Percentiles rank a stretch among this genome's conserved stretches.
phyloP scores from a whole-genome alignment of 1,140 invertebrate species.

The Papilio polytes region DNA sequence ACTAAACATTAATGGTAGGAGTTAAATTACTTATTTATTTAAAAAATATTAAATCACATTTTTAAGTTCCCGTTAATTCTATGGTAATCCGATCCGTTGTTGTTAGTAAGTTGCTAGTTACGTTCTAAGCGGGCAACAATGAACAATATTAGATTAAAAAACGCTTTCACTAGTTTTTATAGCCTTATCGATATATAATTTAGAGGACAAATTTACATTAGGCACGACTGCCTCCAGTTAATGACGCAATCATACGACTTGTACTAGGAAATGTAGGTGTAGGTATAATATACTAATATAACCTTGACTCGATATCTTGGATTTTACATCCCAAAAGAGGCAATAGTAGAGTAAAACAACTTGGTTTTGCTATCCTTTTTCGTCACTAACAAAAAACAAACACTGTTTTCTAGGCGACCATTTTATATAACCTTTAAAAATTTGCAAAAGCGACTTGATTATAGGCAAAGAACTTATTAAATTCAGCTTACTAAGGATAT shows the following conservation, averaged over 20 bases:
- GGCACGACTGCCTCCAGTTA: neutral
- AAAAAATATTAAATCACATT: too few species aligned
- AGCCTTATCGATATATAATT: neutral
- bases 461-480: too few species aligned
- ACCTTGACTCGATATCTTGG: neutral
- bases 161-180: neutral
- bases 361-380: neutral
- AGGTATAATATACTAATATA: neutral
- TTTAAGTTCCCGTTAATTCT: too few species aligned
- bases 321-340: neutral
- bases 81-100: too few species aligned
- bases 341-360: neutral
- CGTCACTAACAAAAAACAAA: neutral
- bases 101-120: too few species aligned
- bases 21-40: too few species aligned
- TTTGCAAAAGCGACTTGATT: too few species aligned
- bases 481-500: too few species aligned
- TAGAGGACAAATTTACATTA: slow-evolving; percentile 1
- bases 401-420: neutral
- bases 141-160: neutral
- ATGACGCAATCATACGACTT: neutral
- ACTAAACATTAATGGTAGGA: too few species aligned
- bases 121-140: neutral
- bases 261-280: slow-evolving; percentile 2
- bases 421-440: neutral